Evolutionary conservation across 2,797 vertebrate species (phyloP).

Genomic region (Anableps anableps): DNA sequence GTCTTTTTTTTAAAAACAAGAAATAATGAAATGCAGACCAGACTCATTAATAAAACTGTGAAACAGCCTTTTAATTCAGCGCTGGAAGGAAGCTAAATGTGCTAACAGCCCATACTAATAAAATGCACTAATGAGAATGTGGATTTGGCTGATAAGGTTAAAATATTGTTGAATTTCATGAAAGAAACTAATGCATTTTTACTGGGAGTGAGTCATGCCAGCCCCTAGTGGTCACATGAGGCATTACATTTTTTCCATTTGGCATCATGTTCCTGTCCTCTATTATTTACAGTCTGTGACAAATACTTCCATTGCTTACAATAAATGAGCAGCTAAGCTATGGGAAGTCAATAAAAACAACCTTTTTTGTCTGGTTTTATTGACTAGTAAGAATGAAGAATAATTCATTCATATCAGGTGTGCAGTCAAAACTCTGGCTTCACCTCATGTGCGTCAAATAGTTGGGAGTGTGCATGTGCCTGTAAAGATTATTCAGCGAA

Average conservation of each 20-base stretch:
- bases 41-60: not conserved
- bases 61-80: not conserved
- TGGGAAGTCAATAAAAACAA: conserved; percentile 6
- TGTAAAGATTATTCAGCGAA: conserved; percentile 19
- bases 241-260: not conserved
- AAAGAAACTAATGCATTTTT: not conserved
- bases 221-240: not conserved
- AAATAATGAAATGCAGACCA: not conserved
- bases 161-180: not conserved
- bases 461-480: conserved; percentile 28
- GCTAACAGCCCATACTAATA: not conserved
- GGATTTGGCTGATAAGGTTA: not conserved
- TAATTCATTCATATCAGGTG: not conserved
- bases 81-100: not conserved
- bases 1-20: not conserved
- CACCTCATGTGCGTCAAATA: conserved; percentile 2
- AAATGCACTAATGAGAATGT: not conserved
- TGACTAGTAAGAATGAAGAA: not conserved
- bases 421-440: conserved; percentile 27
- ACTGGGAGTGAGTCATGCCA: no score
- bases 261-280: not conserved
- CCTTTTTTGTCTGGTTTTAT: not conserved
- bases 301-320: not conserved
- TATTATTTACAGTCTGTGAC: not conserved
- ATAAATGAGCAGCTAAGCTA: not conserved